phyloP scores from a whole-genome alignment of 1,140 invertebrate species.

The Phenacoccus solenopsis region DNA sequence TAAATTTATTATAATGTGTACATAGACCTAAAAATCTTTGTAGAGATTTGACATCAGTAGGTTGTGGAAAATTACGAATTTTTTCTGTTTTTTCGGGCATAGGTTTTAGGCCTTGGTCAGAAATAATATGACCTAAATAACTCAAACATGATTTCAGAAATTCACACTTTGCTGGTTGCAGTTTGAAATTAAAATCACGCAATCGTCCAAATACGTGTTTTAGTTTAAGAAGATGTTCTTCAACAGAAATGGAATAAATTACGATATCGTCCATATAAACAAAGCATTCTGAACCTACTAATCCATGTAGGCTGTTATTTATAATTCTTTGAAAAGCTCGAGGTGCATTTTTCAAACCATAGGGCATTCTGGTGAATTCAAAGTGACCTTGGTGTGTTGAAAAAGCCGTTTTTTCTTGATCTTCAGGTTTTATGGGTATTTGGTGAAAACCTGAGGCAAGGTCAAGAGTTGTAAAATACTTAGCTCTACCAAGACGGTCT shows the following conservation, averaged over 20 bases:
- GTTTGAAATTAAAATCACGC: conserved; percentile 19
- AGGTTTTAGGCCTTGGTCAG: conserved; percentile 30
- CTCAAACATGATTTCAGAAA: conserved; percentile 26
- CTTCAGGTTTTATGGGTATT: too few species aligned
- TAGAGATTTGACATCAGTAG: conserved; percentile 30
- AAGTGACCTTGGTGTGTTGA: too few species aligned
- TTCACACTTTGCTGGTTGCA: conserved; percentile 29
- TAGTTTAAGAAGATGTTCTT: conserved; percentile 19
- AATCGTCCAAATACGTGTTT: conserved; percentile 19
- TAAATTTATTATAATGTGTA: too few species aligned
- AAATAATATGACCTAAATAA: conserved; percentile 34
- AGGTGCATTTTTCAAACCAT: too few species aligned
- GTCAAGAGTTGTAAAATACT: conserved; percentile 38
- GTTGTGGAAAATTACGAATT: conserved; percentile 30
- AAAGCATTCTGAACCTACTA: too few species aligned
- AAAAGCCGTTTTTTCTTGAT: too few species aligned
- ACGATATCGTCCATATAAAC: conserved; percentile 26
- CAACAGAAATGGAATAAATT: not conserved
- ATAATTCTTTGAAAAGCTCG: too few species aligned
- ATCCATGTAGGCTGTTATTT: too few species aligned
- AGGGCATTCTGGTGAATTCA: too few species aligned
- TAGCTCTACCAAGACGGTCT: conserved; percentile 36
- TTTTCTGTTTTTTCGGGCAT: conserved; percentile 33
- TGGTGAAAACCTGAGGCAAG: conserved; percentile 26
- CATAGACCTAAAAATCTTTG: conserved; percentile 35